phyloP scores from a whole-genome alignment of 2,888 invertebrate species.

The Acanthopleura granulata region DNA sequence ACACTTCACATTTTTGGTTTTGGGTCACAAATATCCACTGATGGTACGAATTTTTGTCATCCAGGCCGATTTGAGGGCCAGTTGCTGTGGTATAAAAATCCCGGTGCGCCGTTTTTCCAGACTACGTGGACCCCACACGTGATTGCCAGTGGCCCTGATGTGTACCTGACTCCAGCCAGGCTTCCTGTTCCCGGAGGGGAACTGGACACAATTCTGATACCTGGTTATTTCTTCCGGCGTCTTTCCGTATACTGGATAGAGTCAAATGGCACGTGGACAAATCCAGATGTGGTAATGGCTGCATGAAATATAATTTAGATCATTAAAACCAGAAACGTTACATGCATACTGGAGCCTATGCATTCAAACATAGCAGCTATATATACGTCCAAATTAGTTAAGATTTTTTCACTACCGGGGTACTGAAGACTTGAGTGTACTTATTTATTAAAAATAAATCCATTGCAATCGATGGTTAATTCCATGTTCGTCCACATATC shows the following conservation, averaged over 20 bases:
- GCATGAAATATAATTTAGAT: too few relatives aligned
- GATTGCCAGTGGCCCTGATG: conserved; percentile 26
- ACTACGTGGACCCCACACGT: conserved; percentile 26
- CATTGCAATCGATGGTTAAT: too few relatives aligned
- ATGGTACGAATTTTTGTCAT: background rate
- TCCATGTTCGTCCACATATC: too few relatives aligned
- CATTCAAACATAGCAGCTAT: too few relatives aligned
- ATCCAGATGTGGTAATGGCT: conserved; percentile 16
- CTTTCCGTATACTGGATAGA: conserved; percentile 31
- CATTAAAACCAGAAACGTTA: too few relatives aligned
- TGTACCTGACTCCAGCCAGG: conserved; percentile 17
- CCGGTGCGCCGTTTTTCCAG: conserved; percentile 19
- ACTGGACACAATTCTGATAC: conserved; percentile 28
- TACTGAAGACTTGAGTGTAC: too few relatives aligned
- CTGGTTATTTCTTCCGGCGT: conserved; percentile 31
- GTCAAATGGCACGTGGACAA: conserved; percentile 15
- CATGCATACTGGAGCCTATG: too few relatives aligned
- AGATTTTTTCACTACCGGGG: too few relatives aligned
- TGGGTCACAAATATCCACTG: too few relatives aligned
- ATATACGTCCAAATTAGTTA: too few relatives aligned
- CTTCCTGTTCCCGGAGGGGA: conserved; percentile 14
- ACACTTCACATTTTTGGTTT: too few relatives aligned
- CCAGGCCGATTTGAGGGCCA: conserved; percentile 31
- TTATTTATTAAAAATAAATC: too few relatives aligned
- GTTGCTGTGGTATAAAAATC: conserved; percentile 33